Evolutionary conservation across 2,113 vertebrate genomes (phyloP), one percentile per base, ranked within the genome.

Genomic region (Seriola rivoliana): DNA sequence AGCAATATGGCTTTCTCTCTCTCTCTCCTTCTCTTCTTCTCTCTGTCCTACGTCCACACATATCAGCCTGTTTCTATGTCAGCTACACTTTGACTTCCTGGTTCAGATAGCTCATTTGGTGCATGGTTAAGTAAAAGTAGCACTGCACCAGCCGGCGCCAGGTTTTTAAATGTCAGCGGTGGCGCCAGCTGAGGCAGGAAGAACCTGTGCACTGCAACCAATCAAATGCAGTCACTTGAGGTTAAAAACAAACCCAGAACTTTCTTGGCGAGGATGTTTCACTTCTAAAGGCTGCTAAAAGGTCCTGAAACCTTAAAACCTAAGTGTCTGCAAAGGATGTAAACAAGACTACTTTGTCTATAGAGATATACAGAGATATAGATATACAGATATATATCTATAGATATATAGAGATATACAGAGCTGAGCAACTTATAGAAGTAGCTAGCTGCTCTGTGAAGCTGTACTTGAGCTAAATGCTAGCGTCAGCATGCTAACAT

Each of bases 101-200:
- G 32, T 75, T 73, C 44, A 23, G 74, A 71, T 78, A 17, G 70
- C 76, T 81, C 52, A 66, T 75, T 78, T 65, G 67, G 63, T 63
- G 55, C 55, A 71, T 1, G 57, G 58, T 80, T 73, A 44, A 78
- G 38, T 69, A 38, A 73, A 80, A 84, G 67, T 19, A 65, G 34
- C 80, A 57, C 3, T 2, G 10, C 55, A 36, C 46, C 36, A 4
- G 38, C 57, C 23, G 32, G 73, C 21, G 29, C 55, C 7, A 8
- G 11, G 13, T 66, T 80, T 90, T 73, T 52, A 78, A 75, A 82
- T 70, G 82, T 89, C 88, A 87, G 62, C 25, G 7, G 4, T 40
- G 74, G 62, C 44, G 66, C 59, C 67, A 42, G 73, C 42, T 9
- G 36, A 78, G 64, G 38, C 64, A 46, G 50, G 54, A 70, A 38